Conservation (phyloP, 2,888 invertebrate genomes). For the Phlogophora meticulosa region DNA sequence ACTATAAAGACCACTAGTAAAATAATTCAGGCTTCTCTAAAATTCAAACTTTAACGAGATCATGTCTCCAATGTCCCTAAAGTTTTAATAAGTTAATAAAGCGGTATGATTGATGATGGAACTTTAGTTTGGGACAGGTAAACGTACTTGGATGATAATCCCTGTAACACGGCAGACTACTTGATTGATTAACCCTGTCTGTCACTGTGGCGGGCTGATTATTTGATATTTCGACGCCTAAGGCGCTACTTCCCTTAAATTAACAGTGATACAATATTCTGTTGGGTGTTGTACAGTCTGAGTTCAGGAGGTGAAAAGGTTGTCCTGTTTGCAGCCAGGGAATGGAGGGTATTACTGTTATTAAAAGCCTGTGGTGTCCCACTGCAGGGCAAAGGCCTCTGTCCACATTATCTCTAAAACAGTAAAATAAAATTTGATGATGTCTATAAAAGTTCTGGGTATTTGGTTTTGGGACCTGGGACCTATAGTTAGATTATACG, state of each 20-base stretch:
- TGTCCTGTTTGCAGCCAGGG: background rate
- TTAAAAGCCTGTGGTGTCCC: too few relatives aligned
- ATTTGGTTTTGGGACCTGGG: background rate
- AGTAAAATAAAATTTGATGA: slow-evolving; percentile 2
- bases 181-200: slow-evolving; percentile 38
- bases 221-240: background rate
- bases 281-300: background rate
- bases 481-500: too few relatives aligned
- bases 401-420: background rate
- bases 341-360: background rate
- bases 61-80: slow-evolving; percentile 6
- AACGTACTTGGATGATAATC: slow-evolving; percentile 21
- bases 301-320: slow-evolving; percentile 1
- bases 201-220: background rate
- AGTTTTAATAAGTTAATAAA: slow-evolving; percentile 38
- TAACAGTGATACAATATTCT: background rate
- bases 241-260: background rate
- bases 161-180: slow-evolving; percentile 12
- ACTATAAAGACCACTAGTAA: background rate
- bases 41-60: slow-evolving; percentile 11
- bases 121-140: slow-evolving; percentile 35
- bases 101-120: slow-evolving; percentile 36
- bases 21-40: background rate
- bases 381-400: too few relatives aligned
- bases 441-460: background rate